Evolutionary conservation across 2,113 vertebrate genomes (phyloP).

Genomic region (Pollimyrus isidori): DNA sequence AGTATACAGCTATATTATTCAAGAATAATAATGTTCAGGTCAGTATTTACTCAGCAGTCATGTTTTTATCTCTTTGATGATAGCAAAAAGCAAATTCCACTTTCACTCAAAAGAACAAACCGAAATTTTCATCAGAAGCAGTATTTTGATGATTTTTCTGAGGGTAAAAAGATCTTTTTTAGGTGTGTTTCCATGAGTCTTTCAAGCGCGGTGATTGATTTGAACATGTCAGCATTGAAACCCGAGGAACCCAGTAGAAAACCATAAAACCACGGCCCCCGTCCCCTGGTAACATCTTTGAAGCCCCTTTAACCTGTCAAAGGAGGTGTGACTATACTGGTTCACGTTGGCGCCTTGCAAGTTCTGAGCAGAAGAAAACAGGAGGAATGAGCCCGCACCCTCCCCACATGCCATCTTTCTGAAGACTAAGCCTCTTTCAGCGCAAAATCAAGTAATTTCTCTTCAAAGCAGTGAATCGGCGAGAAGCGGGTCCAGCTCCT

Average conservation of each 20-base stretch:
- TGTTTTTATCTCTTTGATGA: slow-evolving; percentile 6
- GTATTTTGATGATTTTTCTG: not conserved
- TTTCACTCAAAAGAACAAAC: slow-evolving; percentile 12
- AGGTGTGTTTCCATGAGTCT: not conserved
- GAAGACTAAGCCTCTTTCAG: not conserved
- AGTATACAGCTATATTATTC: not conserved
- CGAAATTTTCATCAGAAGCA: slow-evolving; percentile 7
- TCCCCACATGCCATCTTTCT: not conserved
- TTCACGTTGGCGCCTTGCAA: not conserved
- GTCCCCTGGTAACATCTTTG: not conserved
- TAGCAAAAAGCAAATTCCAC: not conserved
- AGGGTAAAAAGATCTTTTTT: not conserved
- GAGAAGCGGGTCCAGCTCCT: not conserved
- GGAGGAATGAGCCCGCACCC: not conserved
- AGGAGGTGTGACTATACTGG: not conserved
- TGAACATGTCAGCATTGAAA: not conserved
- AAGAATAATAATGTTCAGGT: not conserved
- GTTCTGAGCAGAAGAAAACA: slow-evolving; percentile 5
- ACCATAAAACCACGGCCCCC: not conserved
- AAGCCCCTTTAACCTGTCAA: not conserved
- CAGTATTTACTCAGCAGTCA: not conserved
- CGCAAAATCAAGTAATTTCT: slow-evolving; percentile 2
- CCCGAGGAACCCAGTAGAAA: slow-evolving; percentile 4
- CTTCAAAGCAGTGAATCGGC: not conserved
- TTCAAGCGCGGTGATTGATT: not conserved